Base-by-base conservation (phyloP, 2,113 vertebrate species). In the Centropus bengalensis region DNA sequence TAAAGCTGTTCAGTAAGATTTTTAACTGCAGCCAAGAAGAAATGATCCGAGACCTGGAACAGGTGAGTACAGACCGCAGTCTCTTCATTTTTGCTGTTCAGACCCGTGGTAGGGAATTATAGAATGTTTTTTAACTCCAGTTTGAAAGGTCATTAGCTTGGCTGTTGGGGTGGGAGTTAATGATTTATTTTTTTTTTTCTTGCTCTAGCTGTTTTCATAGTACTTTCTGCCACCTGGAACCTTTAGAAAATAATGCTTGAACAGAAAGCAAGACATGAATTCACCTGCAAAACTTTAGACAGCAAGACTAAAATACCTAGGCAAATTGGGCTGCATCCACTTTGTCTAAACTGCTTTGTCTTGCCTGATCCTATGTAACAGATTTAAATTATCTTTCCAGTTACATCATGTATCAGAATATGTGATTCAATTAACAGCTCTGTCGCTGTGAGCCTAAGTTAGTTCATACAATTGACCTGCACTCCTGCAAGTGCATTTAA, bases 1-100 rank as follows among this genome's bases (percentile, higher is more conserved):
- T 99, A 33, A 99, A 99, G 95, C 98, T 99, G 63, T 99, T 99
- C 93, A 99, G 99, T 90, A 98, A 99, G 63, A 98, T 99, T 82
- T 99, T 99, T 96, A 98, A 98, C 91, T 98, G 98, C 97, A 98
- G 98, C 97, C 98, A 98, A 84, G 99, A 99, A 2, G 99, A 98
- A 68, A 99, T 99, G 99, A 97, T 99, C 85, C 98, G 98, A 45
- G 99, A 99, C 81, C 97, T 99, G 93, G 99, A 99, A 64, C 98
- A 99, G 99, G 99, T 99, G 84, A 91, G 98, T 91, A 17, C 33
- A 77, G 63, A 7, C n/a, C 68, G 51, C 75, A 76, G 49, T 73
- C 33, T 58, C 38, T 52, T 42, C 6, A 47, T 86, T 89, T 63
- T 75, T 79, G 32, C 76, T 74, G 18, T n/a, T 95, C n/a, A 15